A percentile compares a stretch with the other conserved stretches of the same genome.
Conservation (phyloP, 2,888 invertebrate species). For the Pterobdella sp. region DNA sequence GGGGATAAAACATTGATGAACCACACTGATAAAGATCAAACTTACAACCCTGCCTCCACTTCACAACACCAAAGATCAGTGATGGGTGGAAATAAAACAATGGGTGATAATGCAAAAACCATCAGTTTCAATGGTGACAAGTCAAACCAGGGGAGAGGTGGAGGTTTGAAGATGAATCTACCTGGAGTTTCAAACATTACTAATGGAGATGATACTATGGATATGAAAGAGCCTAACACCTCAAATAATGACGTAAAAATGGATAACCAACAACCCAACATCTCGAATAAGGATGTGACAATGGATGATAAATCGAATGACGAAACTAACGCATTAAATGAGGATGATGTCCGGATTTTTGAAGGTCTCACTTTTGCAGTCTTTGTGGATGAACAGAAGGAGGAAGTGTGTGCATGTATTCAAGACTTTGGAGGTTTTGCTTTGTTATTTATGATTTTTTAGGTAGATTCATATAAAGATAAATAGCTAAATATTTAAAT, state of each 20-base stretch:
- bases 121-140: background rate
- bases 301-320: background rate
- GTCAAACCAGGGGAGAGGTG: too few relatives aligned
- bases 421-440: conserved; percentile 55
- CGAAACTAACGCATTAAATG: background rate
- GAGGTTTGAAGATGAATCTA: too few relatives aligned
- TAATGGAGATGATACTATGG: too few relatives aligned
- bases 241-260: too few relatives aligned
- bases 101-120: background rate
- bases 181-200: too few relatives aligned
- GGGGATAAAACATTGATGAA: background rate
- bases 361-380: conserved; percentile 42
- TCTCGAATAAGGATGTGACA: too few relatives aligned
- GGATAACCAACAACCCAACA: too few relatives aligned
- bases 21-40: conserved; percentile 3
- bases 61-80: too few relatives aligned
- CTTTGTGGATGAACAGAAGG: conserved; percentile 43
- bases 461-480: too few relatives aligned
- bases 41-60: background rate
- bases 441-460: too few relatives aligned
- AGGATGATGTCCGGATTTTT: conserved; percentile 25
- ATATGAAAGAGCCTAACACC: too few relatives aligned
- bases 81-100: background rate
- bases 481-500: too few relatives aligned
- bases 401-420: conserved; percentile 45